Percentiles rank a stretch among this genome's conserved stretches.
Conservation (phyloP, 23 tunicate species). For the Ciona savignyi region DNA sequence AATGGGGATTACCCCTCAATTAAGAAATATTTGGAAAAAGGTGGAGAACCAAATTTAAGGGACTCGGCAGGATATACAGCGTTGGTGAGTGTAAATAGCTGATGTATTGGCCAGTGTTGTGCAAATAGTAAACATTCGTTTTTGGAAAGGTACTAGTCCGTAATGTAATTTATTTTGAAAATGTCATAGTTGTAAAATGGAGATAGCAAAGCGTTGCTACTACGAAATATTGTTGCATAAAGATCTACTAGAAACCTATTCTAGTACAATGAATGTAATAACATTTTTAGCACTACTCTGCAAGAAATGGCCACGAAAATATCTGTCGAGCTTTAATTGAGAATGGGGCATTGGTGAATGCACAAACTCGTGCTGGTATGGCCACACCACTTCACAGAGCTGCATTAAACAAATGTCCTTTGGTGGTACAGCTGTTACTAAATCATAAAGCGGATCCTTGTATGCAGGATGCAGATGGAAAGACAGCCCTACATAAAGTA, state of each 20-base stretch:
- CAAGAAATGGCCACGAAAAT: conserved; percentile 42
- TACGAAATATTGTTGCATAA: no score
- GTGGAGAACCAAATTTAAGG: conserved; percentile 68
- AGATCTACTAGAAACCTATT: no score
- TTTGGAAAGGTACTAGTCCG: no score
- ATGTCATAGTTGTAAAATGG: no score
- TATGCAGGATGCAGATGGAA: conserved; percentile 72
- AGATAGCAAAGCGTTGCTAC: no score
- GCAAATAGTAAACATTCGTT: not conserved
- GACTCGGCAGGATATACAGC: conserved; percentile 86
- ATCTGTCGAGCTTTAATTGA: conserved; percentile 26
- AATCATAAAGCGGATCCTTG: conserved; percentile 49
- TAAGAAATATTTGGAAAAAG: conserved; percentile 54
- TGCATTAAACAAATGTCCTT: conserved; percentile 6
- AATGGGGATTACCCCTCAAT: conserved; percentile 45
- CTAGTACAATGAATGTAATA: not conserved
- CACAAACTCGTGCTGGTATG: conserved; percentile 35
- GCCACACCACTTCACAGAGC: conserved; percentile 86
- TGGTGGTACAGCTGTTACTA: conserved; percentile 34
- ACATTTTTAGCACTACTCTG: conserved; percentile 56
- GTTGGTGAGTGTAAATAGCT: conserved; percentile 23
- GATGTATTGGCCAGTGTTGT: not conserved
- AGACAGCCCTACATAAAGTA: conserved; percentile 77
- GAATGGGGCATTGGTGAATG: conserved; percentile 63
- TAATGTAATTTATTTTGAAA: no score